phyloP scores from a whole-genome alignment of 1,140 invertebrate species.

The Diuraphis noxia region DNA sequence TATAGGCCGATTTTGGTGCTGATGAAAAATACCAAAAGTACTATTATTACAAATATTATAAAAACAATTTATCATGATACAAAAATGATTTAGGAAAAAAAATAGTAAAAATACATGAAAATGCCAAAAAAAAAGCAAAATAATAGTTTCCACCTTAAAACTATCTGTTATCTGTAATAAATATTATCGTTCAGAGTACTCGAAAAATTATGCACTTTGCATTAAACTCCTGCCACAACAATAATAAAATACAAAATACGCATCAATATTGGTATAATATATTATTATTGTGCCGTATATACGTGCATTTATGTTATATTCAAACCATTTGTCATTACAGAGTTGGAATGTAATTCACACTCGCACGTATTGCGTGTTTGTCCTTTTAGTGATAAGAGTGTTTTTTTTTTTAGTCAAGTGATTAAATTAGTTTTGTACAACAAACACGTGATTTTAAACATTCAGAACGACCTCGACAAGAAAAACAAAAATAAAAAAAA shows the following conservation, averaged over 20 bases:
- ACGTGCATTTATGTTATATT: background rate
- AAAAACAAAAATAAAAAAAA: background rate
- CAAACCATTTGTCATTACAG: background rate
- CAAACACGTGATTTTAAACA: conserved; percentile 8
- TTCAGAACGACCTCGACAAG: background rate
- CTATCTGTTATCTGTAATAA: too few species aligned
- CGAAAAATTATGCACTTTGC: too few species aligned
- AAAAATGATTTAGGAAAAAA: too few species aligned
- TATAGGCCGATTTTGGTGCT: too few species aligned
- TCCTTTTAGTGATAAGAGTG: conserved; percentile 4
- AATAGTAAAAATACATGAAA: too few species aligned
- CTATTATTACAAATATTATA: too few species aligned
- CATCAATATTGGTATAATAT: background rate
- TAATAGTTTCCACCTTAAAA: too few species aligned
- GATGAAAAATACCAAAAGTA: too few species aligned
- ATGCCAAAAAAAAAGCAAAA: too few species aligned
- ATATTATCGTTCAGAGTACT: too few species aligned
- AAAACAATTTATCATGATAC: too few species aligned
- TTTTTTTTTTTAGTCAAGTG: background rate
- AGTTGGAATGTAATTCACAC: background rate
- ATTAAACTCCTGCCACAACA: too few species aligned
- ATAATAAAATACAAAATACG: background rate
- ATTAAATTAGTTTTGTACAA: background rate
- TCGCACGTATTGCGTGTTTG: conserved; percentile 6
- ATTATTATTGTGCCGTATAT: background rate